Evolutionary conservation across 2,113 vertebrate genomes (phyloP).

Genomic region (Poeciliopsis prolifica): DNA sequence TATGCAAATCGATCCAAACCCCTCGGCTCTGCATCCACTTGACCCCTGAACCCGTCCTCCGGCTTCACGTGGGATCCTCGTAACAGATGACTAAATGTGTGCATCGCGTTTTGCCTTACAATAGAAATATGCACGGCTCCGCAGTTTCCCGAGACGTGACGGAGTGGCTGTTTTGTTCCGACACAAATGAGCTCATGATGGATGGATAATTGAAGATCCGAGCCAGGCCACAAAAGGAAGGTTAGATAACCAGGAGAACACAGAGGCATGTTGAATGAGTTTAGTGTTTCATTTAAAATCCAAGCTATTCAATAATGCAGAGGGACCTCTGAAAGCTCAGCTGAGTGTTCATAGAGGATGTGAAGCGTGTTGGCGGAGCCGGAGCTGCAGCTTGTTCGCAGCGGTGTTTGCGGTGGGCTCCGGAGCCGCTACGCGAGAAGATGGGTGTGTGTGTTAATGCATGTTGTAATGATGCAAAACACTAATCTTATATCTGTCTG

Average conservation of each 20-base stretch:
- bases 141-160: conserved; percentile 27
- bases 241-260: conserved; percentile 53
- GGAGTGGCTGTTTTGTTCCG: conserved; percentile 33
- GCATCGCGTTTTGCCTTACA: conserved; percentile 6
- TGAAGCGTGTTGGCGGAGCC: conserved; percentile 50
- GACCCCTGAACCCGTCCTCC: conserved; percentile 6
- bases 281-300: conserved; percentile 67
- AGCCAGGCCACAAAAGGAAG: conserved; percentile 22
- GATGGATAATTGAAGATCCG: conserved; percentile 65
- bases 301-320: conserved; percentile 74
- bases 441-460: conserved; percentile 7
- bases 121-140: conserved; percentile 15
- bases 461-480: conserved; percentile 26
- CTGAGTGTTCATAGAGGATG: conserved; percentile 49
- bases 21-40: neutral
- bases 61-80: conserved; percentile 2
- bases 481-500: neutral
- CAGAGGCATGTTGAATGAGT: conserved; percentile 48
- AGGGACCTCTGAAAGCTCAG: conserved; percentile 65
- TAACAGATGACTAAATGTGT: conserved; percentile 1
- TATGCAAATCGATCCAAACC: conserved; percentile 1
- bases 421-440: conserved; percentile 16
- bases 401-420: conserved; percentile 9
- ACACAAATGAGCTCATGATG: conserved; percentile 45
- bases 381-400: conserved; percentile 44